Base-by-base conservation (phyloP, 2,113 vertebrate genomes). In the Eidolon helvum region DNA sequence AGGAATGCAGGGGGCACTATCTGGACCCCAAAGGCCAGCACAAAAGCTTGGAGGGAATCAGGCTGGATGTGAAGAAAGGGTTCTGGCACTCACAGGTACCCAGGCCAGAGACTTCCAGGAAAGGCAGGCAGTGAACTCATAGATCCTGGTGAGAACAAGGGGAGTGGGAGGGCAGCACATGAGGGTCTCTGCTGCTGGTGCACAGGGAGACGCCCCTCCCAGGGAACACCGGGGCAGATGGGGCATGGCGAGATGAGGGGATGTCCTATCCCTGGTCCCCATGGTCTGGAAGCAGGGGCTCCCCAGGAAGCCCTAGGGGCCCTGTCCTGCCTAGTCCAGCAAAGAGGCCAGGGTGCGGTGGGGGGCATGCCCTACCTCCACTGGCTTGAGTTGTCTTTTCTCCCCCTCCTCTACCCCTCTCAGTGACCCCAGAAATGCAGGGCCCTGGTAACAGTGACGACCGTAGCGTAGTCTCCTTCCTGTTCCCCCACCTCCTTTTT, bases 351-450 rank as follows among this genome's bases (percentile, higher is more conserved):
- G 33, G 53, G 68, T 43, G 28, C n/a, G 48, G 35, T 48, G 43
- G 89, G 80, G 69, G 35, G 68, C 1, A 1, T 53, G 98, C 98
- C 98, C 98, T 98, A 97, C 98, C 96, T 98, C 97, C 98, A 98
- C 98, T 98, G 98, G 97, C 93, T 98, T 99, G 98, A 99, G 98
- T 98, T 99, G 98, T 98, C 98, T 98, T 98, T 98, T 43, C 87
- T 68, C n/a, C 84, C n/a, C 53, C 28, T 61, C 61, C 88, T 65
- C 93, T 12, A 66, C 55, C 33, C 89, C 10, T 80, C 97, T 98
- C 85, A 6, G 85, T 28, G 96, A 94, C 97, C 98, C 97, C 98
- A 98, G 95, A 95, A 98, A 98, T 98, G 97, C 98, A 98, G 98
- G 98, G 98, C 98, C 98, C 97, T 98, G 97, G 97, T 97, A 98